phyloP scores from a whole-genome alignment of 2,888 invertebrate genomes.

The Cephus nigrinus region DNA sequence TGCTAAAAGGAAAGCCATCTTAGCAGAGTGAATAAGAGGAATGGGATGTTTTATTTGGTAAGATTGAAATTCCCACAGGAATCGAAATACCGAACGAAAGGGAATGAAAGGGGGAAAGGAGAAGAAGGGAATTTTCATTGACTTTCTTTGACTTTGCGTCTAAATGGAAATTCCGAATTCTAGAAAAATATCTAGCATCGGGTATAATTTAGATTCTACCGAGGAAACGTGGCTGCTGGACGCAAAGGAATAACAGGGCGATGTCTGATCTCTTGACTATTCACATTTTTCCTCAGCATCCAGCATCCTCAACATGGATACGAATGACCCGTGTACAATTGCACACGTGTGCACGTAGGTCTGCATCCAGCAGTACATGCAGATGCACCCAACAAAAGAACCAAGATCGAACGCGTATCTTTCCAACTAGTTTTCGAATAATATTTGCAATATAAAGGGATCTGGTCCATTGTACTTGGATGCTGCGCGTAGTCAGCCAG shows the following conservation, averaged over 20 bases:
- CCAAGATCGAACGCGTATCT: conserved; percentile 41
- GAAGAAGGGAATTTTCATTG: background rate
- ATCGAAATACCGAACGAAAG: background rate
- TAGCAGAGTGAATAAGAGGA: background rate
- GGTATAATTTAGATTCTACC: background rate
- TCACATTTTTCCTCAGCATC: background rate
- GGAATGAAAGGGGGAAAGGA: background rate
- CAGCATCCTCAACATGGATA: background rate
- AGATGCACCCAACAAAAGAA: conserved; percentile 27
- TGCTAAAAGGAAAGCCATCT: background rate
- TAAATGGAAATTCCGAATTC: background rate
- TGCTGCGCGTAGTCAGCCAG: conserved; percentile 6
- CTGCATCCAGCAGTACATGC: background rate
- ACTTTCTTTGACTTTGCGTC: background rate
- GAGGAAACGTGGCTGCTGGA: background rate
- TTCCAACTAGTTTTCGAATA: conserved; percentile 31
- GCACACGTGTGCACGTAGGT: too few relatives aligned
- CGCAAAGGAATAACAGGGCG: background rate
- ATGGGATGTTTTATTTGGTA: background rate
- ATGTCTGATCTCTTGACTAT: background rate
- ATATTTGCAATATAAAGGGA: conserved; percentile 26
- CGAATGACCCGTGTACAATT: too few relatives aligned
- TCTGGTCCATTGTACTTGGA: conserved; percentile 16
- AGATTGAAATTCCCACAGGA: background rate
- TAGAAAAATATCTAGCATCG: background rate